phyloP scores from a whole-genome alignment of 2,113 vertebrate genomes.

The Tenrec ecaudatus region DNA sequence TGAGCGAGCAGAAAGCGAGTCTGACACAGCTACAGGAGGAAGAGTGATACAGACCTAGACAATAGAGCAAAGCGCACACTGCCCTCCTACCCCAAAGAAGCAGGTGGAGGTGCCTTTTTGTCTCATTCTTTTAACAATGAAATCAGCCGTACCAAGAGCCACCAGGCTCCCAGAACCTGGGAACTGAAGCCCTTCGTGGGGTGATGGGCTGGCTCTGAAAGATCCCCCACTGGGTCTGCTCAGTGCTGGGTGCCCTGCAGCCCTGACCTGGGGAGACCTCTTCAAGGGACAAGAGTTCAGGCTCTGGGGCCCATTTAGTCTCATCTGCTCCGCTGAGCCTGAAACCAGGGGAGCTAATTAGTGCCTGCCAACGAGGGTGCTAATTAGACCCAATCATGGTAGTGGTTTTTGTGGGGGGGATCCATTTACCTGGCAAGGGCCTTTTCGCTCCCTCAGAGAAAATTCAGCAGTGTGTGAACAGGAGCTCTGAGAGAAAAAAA shows the following conservation, averaged over 20 bases:
- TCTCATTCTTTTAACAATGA: not conserved
- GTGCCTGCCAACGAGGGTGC: not conserved
- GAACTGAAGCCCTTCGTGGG: not conserved
- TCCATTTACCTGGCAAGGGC: not conserved
- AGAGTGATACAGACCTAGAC: not conserved
- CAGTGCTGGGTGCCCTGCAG: not conserved
- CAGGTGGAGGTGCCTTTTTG: not conserved
- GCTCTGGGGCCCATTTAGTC: not conserved
- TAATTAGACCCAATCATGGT: slow-evolving; percentile 11
- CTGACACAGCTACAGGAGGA: not conserved
- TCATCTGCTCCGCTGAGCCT: not conserved
- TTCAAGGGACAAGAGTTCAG: slow-evolving; percentile 10
- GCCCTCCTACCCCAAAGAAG: not conserved
- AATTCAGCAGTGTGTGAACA: not conserved
- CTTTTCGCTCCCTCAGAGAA: not conserved
- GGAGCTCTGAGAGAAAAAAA: not conserved
- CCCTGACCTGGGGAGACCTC: not conserved
- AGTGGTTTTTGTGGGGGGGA: not conserved
- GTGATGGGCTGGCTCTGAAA: not conserved
- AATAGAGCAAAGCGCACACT: not conserved
- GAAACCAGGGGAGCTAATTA: not conserved
- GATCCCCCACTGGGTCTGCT: not conserved
- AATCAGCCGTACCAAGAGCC: not conserved
- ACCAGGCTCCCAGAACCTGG: not conserved
- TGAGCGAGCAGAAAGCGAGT: not conserved